phyloP scores from a whole-genome alignment of 2,113 vertebrate genomes.

The Bagarius yarrelli region DNA sequence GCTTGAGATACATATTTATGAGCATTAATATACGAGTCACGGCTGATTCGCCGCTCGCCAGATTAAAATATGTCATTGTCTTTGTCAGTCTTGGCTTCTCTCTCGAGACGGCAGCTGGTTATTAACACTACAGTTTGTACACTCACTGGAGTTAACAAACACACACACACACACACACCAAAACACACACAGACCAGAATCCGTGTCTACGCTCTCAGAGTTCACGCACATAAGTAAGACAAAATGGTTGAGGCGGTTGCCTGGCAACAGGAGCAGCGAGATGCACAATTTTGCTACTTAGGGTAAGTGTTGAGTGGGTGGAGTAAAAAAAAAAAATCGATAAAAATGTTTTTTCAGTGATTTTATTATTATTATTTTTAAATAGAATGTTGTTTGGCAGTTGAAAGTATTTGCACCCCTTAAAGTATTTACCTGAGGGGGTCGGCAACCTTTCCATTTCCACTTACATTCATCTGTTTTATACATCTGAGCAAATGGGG shows the following conservation, averaged over 20 bases:
- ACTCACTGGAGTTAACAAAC: background rate
- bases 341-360: conserved; percentile 11
- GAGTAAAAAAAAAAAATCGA: conserved; percentile 19
- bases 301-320: conserved; percentile 47
- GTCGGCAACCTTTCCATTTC: too few species aligned
- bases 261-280: conserved; percentile 51
- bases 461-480: too few species aligned
- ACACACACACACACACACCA: background rate
- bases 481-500: too few species aligned
- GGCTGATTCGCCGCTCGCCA: conserved; percentile 20
- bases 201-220: conserved; percentile 49
- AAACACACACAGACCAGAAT: conserved; percentile 43
- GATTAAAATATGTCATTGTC: conserved; percentile 36
- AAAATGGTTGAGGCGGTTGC: conserved; percentile 54
- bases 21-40: conserved; percentile 28
- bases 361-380: background rate
- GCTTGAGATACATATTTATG: conserved; percentile 26
- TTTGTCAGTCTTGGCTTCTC: conserved; percentile 29
- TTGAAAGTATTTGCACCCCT: background rate
- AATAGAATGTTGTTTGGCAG: background rate
- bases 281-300: conserved; percentile 40
- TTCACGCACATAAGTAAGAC: conserved; percentile 54
- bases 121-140: conserved; percentile 52
- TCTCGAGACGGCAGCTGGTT: conserved; percentile 32
- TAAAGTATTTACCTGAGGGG: background rate